phyloP scores from a whole-genome alignment of 2,888 invertebrate genomes.

The Glyphotaelius pellucidus region DNA sequence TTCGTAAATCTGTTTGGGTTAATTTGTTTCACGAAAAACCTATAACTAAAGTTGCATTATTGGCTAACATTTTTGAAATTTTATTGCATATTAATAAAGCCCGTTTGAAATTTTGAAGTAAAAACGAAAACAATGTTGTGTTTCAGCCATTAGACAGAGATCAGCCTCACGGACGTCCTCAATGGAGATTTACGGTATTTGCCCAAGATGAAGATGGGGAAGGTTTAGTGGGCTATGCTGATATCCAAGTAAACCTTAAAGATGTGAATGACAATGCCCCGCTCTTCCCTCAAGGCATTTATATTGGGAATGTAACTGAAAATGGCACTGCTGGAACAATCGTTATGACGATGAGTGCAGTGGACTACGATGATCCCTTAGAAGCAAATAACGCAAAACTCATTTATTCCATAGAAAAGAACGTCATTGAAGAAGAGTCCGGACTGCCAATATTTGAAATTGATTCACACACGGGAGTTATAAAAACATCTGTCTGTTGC shows the following conservation, averaged over 20 bases:
- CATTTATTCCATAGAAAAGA: conserved; percentile 77
- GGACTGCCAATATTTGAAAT: conserved; percentile 77
- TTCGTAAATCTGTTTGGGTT: not conserved
- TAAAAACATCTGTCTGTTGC: conserved; percentile 74
- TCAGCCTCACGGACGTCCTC: conserved; percentile 77
- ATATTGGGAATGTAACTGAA: conserved; percentile 76
- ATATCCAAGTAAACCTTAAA: conserved; percentile 76
- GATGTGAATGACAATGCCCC: conserved; percentile 79
- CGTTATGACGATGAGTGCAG: conserved; percentile 79
- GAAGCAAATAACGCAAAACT: conserved; percentile 78
- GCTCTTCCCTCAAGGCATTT: conserved; percentile 74
- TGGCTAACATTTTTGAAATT: no score
- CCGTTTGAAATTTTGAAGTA: not conserved
- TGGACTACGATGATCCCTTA: conserved; percentile 77
- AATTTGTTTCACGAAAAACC: not conserved
- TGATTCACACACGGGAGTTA: conserved; percentile 76
- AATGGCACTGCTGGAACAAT: conserved; percentile 76
- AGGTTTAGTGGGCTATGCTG: conserved; percentile 67
- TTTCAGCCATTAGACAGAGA: conserved; percentile 75
- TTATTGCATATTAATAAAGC: not conserved
- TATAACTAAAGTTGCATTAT: not conserved
- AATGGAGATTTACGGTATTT: conserved; percentile 74
- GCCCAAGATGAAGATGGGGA: conserved; percentile 67
- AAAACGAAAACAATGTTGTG: not conserved
- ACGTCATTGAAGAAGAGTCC: conserved; percentile 76